Evolutionary conservation across 2,113 vertebrate genomes (phyloP).

Genomic region (Caranx melampygus): DNA sequence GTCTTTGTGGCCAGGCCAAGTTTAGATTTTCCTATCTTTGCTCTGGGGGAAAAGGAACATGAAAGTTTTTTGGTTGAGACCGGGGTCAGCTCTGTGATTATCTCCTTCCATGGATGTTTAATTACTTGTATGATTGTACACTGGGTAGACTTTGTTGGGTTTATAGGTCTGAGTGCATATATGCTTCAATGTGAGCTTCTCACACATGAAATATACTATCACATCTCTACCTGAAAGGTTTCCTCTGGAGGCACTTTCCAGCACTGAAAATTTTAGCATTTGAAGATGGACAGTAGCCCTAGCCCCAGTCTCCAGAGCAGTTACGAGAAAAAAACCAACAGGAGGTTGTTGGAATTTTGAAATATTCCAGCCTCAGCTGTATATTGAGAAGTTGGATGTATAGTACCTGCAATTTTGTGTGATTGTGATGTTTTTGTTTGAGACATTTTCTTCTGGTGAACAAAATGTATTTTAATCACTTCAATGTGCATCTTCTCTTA

Average conservation of each 20-base stretch:
- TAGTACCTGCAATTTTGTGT: neutral
- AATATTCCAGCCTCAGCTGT: conserved; percentile 4
- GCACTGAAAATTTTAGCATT: conserved; percentile 45
- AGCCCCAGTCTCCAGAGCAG: conserved; percentile 25
- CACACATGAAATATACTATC: conserved; percentile 39
- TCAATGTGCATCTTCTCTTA: conserved; percentile 36
- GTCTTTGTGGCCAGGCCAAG: conserved; percentile 47
- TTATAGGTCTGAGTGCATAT: conserved; percentile 21
- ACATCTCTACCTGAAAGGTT: conserved; percentile 39
- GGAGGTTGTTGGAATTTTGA: conserved; percentile 11
- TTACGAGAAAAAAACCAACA: conserved; percentile 24
- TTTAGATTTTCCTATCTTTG: conserved; percentile 46
- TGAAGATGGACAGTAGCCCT: conserved; percentile 58
- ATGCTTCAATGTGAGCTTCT: conserved; percentile 23
- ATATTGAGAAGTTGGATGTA: neutral
- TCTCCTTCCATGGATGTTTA: conserved; percentile 15
- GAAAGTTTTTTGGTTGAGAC: conserved; percentile 37
- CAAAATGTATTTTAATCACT: neutral
- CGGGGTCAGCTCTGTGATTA: conserved; percentile 28
- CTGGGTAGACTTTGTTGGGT: conserved; percentile 11
- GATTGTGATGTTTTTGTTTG: neutral
- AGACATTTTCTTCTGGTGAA: neutral
- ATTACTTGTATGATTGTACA: conserved; percentile 20
- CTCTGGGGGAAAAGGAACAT: conserved; percentile 40
- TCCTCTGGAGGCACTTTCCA: conserved; percentile 12